A percentile compares a stretch with the other conserved stretches of the same genome.
These are phyloP conservation scores for Marmota flaviventris DNA, from an alignment of 2,113 vertebrate genomes.

Conservation along the genomic window DNA sequence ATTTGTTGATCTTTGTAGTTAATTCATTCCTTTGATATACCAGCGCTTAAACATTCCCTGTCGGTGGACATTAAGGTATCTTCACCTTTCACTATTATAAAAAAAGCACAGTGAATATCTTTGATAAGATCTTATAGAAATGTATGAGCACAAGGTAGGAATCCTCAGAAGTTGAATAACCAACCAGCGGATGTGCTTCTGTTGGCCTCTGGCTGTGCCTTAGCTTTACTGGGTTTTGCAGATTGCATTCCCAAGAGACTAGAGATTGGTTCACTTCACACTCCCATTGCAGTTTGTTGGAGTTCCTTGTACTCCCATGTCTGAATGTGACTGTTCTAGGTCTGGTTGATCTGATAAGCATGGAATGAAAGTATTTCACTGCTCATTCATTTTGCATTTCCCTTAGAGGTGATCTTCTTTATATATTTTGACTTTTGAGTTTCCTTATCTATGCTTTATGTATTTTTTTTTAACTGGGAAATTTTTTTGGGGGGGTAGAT, in stretches of 20 bases:
- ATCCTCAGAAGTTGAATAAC: background rate
- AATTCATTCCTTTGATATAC: background rate
- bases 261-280: rapidly evolving
- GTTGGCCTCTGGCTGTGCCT: background rate
- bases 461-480: background rate
- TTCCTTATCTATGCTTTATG: background rate
- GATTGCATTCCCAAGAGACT: rapidly evolving
- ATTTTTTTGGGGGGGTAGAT: background rate
- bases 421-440: background rate
- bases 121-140: background rate
- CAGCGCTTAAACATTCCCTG: background rate
- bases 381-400: background rate
- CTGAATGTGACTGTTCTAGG: background rate
- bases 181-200: background rate
- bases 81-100: background rate
- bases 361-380: background rate
- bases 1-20: background rate
- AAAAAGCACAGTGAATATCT: background rate
- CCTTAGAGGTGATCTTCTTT: background rate
- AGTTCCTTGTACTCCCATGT: background rate
- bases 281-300: rapidly evolving
- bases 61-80: background rate
- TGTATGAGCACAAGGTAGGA: background rate
- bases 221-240: background rate
- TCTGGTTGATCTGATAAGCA: background rate